Evolutionary conservation across 1,140 invertebrate genomes (phyloP).

Genomic region (Drosophila setifemur): DNA sequence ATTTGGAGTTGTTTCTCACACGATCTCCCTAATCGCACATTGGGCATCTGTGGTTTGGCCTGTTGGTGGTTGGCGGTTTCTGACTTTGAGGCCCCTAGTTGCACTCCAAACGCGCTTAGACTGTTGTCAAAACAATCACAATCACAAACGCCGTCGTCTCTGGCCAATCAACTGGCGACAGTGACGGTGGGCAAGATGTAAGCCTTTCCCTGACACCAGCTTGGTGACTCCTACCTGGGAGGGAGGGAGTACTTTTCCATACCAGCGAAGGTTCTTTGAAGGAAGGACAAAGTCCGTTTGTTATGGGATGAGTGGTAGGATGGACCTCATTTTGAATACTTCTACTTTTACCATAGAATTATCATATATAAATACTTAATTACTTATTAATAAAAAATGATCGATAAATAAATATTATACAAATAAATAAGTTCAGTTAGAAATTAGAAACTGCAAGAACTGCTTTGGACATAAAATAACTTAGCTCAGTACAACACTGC

Average conservation of each 20-base stretch:
- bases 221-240: not conserved
- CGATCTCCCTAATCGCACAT: constrained; percentile 31
- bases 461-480: no score
- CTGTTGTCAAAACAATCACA: constrained; percentile 40
- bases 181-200: constrained; percentile 6
- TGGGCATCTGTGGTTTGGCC: not conserved
- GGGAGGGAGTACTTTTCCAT: not conserved
- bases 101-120: constrained; percentile 21
- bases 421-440: no score
- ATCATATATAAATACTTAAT: no score
- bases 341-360: no score
- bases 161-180: constrained; percentile 16
- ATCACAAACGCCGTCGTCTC: constrained; percentile 31
- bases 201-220: constrained; percentile 6
- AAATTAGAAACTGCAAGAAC: no score
- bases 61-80: not conserved
- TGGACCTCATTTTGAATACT: no score
- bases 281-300: constrained; percentile 37
- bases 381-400: no score
- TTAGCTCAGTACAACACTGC: no score
- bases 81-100: constrained; percentile 2
- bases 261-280: constrained; percentile 6
- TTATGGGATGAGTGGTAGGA: not conserved
- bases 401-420: no score
- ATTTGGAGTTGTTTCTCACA: constrained; percentile 53